Evolutionary conservation across 2,888 invertebrate genomes (phyloP), one percentile per base, ranked within the genome.

Genomic region (Notodonta dromedarius): DNA sequence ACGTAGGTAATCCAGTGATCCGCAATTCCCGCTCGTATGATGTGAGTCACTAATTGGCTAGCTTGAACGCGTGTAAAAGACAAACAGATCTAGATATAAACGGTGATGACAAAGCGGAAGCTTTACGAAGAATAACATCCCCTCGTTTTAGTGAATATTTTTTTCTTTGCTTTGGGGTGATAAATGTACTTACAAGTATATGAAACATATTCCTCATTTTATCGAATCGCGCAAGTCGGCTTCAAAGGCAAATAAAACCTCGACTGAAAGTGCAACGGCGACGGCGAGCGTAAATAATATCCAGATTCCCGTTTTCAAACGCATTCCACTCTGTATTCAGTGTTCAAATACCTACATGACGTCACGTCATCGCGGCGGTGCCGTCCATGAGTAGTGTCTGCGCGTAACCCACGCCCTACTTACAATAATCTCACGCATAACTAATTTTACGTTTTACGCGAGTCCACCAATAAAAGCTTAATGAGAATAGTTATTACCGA

Each of bases 351-450:
- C 42, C 24, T 24, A 24, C 24, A 24, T 24, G 24, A 24, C 1
- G 24, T 2, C 24, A 24, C 24, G 24, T 24, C 24, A 24, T 24
- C 24, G 24, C 24, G 24, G 24, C 24, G 24, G 9, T 46, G 0
- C 16, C 14, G 50, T 8, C 40, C 46, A 4, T 54, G 48, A 14
- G 58, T 56, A 48, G 46, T 46, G 40, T 53, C 53, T 42, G 42
- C 46, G 13, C 44, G 51, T 55, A 60, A 16, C 35, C 52, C 54
- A 57, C 54, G 58, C 11, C 59, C 66, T 61, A 70, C 58, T 57
- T 64, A 52, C 42, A 5, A 51, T 39, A 62, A 60, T 63, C 51
- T 70, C 62, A 66, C 60, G 60, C 57, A 56, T 69, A 59, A 60
- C 61, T 55, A 63, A 63, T 51, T 61, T 52, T 42, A 59, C 56